Base-by-base conservation (phyloP, 1,140 invertebrate genomes). In the Choristoneura fumiferana region DNA sequence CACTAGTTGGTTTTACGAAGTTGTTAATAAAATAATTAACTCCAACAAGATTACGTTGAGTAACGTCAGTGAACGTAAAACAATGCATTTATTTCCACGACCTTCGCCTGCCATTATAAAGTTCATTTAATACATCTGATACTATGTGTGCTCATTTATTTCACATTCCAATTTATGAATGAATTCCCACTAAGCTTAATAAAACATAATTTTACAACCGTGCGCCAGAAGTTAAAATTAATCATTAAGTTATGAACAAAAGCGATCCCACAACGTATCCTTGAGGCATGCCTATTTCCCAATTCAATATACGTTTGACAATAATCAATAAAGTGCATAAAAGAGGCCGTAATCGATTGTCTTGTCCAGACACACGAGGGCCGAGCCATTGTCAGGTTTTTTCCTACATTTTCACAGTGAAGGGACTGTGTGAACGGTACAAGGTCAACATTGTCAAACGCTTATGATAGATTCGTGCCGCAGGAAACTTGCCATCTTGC, bases 251-350 rank as follows among this genome's bases (percentile, higher is more conserved):
- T 29, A 29, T 59, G 13, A 69, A 65, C 35, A 62, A 39, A 37
- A 56, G 43, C 40, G 65, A 61, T 29, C 63, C 29, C 56, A 66
- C 36, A 55, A 60, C 22, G 17, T 52, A 64, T 62, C 71, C 76
- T 76, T 77, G 71, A 63, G 43, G 69, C 14, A 76, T 61, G 49
- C 74, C 73, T 69, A 76, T 80, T 84, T 78, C 81, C 71, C 78
- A 87, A 84, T 74, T 76, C 74, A 78, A 80, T 80, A 58, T 73
- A 62, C 58, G 43, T 67, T 70, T 73, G 70, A 81, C 78, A 83
- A 82, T 80, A 83, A 84, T 83, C 84, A 84, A 87, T 87, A 80
- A 84, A 84, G 65, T 76, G 69, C 76, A 79, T 76, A 84, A 49
- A 66, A 77, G 73, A 62, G 62, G 57, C 62, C 74, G 58, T 84